These are phyloP conservation scores for Falcunculus frontatus DNA, from an alignment of 2,113 vertebrate species.

Conservation along the genomic window DNA sequence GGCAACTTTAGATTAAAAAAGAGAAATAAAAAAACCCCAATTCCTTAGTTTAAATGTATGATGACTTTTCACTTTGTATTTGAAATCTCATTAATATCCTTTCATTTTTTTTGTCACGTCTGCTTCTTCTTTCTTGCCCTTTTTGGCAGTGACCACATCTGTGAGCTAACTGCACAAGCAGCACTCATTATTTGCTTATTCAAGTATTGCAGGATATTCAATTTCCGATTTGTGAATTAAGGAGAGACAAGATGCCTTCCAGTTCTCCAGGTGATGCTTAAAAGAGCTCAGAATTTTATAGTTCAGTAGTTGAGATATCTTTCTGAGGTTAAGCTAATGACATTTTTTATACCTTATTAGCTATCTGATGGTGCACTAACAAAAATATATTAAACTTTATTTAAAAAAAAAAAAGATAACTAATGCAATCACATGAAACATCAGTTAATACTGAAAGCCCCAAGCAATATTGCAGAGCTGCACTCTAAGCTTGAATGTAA, in stretches of 20 bases:
- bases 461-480: neutral
- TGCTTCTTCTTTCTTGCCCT: constrained; percentile 20
- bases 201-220: constrained; percentile 66
- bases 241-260: constrained; percentile 31
- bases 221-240: constrained; percentile 58
- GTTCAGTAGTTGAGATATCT: constrained; percentile 59
- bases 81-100: constrained; percentile 42
- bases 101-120: constrained; percentile 13
- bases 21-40: neutral
- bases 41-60: neutral
- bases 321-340: constrained; percentile 64
- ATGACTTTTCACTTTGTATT: neutral
- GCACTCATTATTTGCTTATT: constrained; percentile 65
- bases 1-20: neutral
- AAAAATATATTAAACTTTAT: constrained; percentile 42
- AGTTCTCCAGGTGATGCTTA: constrained; percentile 57
- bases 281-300: constrained; percentile 60
- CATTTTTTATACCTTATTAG: constrained; percentile 66
- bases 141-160: constrained; percentile 34
- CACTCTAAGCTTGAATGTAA: neutral
- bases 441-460: neutral
- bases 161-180: constrained; percentile 39
- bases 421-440: constrained; percentile 10
- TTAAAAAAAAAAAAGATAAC: neutral
- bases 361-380: constrained; percentile 50